Percentiles rank a stretch among this genome's conserved stretches.
Conservation (phyloP, 2,888 invertebrate species). For the Polymixis lichenea region DNA sequence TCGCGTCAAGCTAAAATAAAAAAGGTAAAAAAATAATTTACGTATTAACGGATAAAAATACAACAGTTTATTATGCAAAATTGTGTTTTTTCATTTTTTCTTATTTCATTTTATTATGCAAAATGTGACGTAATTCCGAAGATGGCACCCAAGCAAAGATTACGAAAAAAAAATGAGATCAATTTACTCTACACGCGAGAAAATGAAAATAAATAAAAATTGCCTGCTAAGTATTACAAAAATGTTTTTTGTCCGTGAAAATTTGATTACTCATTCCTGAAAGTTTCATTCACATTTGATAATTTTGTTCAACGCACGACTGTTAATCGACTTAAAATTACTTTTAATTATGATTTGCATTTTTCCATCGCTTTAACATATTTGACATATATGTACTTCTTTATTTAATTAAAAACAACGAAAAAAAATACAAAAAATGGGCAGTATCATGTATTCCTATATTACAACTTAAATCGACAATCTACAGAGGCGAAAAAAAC, state of each 20-base stretch:
- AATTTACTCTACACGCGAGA: conserved; percentile 76
- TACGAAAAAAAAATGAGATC: conserved; percentile 87
- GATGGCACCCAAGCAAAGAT: conserved; percentile 85
- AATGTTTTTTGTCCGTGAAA: conserved; percentile 78
- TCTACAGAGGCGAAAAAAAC: conserved; percentile 87
- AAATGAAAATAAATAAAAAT: conserved; percentile 75
- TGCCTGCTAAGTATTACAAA: conserved; percentile 82
- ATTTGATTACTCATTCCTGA: conserved; percentile 68
- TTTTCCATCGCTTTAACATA: conserved; percentile 65
- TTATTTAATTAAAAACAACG: conserved; percentile 71
- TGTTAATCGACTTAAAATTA: conserved; percentile 77
- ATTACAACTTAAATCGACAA: conserved; percentile 86
- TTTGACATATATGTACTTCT: conserved; percentile 65
- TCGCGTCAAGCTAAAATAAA: conserved; percentile 65
- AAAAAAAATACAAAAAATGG: conserved; percentile 82
- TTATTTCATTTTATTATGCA: conserved; percentile 80
- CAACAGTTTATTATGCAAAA: conserved; percentile 82
- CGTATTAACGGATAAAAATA: conserved; percentile 67
- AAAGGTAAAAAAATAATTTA: conserved; percentile 67
- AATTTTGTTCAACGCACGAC: conserved; percentile 83
- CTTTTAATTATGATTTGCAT: conserved; percentile 65
- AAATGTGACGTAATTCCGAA: conserved; percentile 74
- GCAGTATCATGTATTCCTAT: conserved; percentile 89
- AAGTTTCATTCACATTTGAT: conserved; percentile 66
- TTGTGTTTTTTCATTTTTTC: conserved; percentile 66